Base-by-base conservation (phyloP, 2,888 invertebrate species). In the Meganola albula region DNA sequence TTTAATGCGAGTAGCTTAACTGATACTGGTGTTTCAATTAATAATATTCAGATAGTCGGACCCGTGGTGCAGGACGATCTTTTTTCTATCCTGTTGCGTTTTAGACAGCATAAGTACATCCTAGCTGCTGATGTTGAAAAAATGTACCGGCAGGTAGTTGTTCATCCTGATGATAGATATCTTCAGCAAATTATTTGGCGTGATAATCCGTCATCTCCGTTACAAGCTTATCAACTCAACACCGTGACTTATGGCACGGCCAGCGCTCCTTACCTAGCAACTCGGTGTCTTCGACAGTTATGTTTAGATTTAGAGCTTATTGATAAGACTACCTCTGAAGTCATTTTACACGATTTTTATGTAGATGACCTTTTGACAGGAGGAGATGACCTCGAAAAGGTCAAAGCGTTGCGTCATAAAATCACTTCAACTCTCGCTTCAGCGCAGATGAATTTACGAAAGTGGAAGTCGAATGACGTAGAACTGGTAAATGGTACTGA, bases 261-360 rank as follows among this genome's bases (percentile, higher is more conserved):
- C 1, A 24, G 31, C n/a, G 35, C 20, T 2, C 7, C 8, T 7
- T 20, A 20, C 20, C 20, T 20, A 5, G n/a, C 8, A 3, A 20
- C 20, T n/a, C 20, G 20, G 3, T 20, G 20, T n/a, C 8, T 60
- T 0, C 44, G 38, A 45, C 54, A 58, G 22, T 4, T 57, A 7
- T n/a, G n/a, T n/a, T n/a, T n/a, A n/a, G 52, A 49, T 0, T 42
- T 51, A 10, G 53, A 55, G n/a, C 31, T 31, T 12, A 32, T 30
- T 4, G 51, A 53, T 14, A 8, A 27, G 0, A 5, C 29, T 0
- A 53, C 50, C 3, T 48, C 51, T 33, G 29, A 12, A 8, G 48
- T 54, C 1, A 52, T 57, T 5, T 37, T 55, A 40, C 31, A 42
- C 0, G 53, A 54, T 26, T 53, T 53, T 25, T 45, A 36, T 7